Base-by-base conservation (phyloP, 1,140 invertebrate species). In the Schmidtea mediterranea region DNA sequence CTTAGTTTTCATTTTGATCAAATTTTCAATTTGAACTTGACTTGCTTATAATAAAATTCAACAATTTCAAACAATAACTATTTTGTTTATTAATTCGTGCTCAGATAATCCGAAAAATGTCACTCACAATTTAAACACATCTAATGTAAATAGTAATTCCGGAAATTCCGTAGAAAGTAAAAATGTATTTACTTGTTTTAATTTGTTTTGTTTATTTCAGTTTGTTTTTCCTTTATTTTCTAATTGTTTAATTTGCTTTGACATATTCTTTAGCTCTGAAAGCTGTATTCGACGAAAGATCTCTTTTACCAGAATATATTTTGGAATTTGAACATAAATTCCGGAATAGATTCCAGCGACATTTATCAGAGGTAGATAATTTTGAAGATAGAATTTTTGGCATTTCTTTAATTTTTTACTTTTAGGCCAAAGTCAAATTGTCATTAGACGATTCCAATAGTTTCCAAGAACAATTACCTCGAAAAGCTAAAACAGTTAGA, bases 251-350 rank as follows among this genome's bases (percentile, higher is more conserved):
- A n/a, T n/a, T n/a, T n/a, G n/a, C n/a, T n/a, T 32, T 32, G 5
- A 32, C 26, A 32, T 32, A 32, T 32, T 43, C 56, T 53, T 8
- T 52, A 66, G 63, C 58, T 18, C 46, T 66, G 36, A 59, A 57
- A 43, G 57, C 59, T 26, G 58, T 61, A 1, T 64, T 63, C 51
- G 63, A 65, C 52, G 64, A 66, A 54, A 63, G 62, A 49, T 57
- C 60, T 16, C 52, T 66, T 24, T 66, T 66, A 52, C 62, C 64
- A 3, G 57, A 58, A 41, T 63, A 63, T 51, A 58, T 66, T n/a
- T 49, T 65, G 19, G 64, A 66, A 21, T 65, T 56, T 55, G 64
- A 66, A 32, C 22, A 37, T 23, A 23, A 43, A 32, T 45, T 50
- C 32, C 24, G 45, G 1, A 40, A 50, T 37, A 43, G 46, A 36